Evolutionary conservation across 2,113 vertebrate species (phyloP).

Genomic region (Maccullochella peelii): DNA sequence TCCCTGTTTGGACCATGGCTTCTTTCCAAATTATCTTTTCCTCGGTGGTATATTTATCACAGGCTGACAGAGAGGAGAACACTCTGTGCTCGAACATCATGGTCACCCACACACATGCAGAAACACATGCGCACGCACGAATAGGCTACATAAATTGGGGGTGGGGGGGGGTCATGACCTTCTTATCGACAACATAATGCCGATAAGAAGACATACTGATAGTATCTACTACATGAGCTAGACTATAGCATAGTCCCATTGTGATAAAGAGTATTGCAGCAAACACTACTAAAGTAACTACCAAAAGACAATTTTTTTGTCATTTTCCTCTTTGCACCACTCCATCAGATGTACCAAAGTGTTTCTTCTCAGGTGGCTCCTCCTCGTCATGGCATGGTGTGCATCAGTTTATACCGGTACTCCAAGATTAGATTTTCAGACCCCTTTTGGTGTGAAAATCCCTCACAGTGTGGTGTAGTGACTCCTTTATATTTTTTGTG

Average conservation of each 20-base stretch:
- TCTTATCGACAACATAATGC: background rate
- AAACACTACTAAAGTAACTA: too few relatives aligned
- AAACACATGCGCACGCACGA: background rate
- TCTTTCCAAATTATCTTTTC: conserved; percentile 32
- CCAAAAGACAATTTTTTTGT: background rate
- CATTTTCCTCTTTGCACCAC: background rate
- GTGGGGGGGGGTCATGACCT: too few relatives aligned
- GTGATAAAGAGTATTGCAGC: too few relatives aligned
- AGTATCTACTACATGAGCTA: too few relatives aligned
- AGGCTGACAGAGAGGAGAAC: conserved; percentile 48
- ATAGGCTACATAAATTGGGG: too few relatives aligned
- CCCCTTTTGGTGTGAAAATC: background rate
- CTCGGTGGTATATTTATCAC: conserved; percentile 60
- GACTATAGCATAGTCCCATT: too few relatives aligned
- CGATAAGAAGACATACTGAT: too few relatives aligned
- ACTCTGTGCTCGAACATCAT: conserved; percentile 36
- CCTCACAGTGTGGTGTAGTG: background rate
- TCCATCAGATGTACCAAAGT: background rate
- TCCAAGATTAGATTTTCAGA: background rate
- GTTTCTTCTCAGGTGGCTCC: background rate
- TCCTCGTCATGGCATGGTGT: background rate
- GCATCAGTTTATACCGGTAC: too few relatives aligned
- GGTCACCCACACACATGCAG: conserved; percentile 44
- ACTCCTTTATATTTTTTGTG: too few relatives aligned
- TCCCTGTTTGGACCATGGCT: conserved; percentile 1